Evolutionary conservation across 1,140 invertebrate genomes (phyloP).

Genomic region (Lepidurus arcticus): DNA sequence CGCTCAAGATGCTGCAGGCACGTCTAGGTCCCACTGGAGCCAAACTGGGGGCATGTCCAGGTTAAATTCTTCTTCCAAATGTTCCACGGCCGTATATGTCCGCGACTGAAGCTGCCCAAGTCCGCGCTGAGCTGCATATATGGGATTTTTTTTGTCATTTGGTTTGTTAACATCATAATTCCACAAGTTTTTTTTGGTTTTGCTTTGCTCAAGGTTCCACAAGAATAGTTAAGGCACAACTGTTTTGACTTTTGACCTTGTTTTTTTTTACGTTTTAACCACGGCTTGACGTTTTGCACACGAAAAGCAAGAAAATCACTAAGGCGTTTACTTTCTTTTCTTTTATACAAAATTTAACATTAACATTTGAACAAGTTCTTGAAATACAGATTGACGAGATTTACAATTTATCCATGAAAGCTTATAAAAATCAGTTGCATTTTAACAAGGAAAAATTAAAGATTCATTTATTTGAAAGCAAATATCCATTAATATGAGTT

Average conservation of each 20-base stretch:
- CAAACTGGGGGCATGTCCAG: neutral
- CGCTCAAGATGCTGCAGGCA: conserved; percentile 12
- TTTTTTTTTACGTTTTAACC: neutral
- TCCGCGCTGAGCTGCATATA: conserved; percentile 18
- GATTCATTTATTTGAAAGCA: too few relatives aligned
- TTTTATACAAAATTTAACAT: conserved; percentile 11
- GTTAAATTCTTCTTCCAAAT: neutral
- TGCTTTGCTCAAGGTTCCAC: neutral
- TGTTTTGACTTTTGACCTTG: neutral
- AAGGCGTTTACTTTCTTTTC: conserved; percentile 22
- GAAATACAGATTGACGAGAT: conserved; percentile 30
- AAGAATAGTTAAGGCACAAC: neutral
- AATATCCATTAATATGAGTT: too few relatives aligned
- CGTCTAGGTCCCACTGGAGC: neutral
- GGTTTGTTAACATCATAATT: neutral
- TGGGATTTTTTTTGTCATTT: neutral
- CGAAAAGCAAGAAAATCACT: conserved; percentile 35
- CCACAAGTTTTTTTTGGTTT: neutral
- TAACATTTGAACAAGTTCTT: conserved; percentile 31
- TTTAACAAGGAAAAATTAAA: too few relatives aligned
- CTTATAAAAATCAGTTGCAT: neutral
- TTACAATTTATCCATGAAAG: conserved; percentile 30
- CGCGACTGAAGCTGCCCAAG: neutral
- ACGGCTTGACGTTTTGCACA: neutral
- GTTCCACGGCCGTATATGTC: neutral